A percentile compares a stretch with the other conserved stretches of the same genome.
phyloP scores from a whole-genome alignment of 2,797 vertebrate genomes.

The Triplophysa yarkandensis region DNA sequence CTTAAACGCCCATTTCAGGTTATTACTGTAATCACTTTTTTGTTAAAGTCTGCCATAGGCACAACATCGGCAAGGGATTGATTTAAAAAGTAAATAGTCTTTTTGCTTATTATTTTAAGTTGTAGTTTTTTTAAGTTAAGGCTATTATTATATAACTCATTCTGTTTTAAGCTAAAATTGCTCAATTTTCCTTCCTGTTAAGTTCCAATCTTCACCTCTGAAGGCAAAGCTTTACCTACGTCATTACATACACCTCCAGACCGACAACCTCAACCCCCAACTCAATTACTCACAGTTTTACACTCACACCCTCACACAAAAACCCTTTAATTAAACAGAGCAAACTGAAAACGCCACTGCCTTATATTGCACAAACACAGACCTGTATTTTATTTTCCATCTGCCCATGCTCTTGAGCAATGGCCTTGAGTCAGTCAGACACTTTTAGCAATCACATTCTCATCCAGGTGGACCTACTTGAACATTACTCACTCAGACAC shows the following conservation, averaged over 20 bases:
- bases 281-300: slow-evolving; percentile 14
- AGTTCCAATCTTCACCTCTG: background rate
- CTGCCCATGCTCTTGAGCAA: slow-evolving; percentile 35
- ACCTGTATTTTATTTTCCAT: slow-evolving; percentile 57
- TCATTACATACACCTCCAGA: slow-evolving; percentile 13
- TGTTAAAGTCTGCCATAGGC: background rate
- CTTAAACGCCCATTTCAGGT: background rate
- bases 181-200: background rate
- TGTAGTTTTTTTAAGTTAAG: too few relatives aligned
- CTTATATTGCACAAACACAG: slow-evolving; percentile 65
- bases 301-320: slow-evolving; percentile 32
- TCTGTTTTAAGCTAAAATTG: too few relatives aligned
- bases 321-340: slow-evolving; percentile 64
- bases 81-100: too few relatives aligned
- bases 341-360: slow-evolving; percentile 58
- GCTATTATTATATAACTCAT: too few relatives aligned
- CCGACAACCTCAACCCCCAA: slow-evolving; percentile 6
- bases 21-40: background rate
- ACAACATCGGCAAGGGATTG: background rate
- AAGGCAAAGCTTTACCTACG: background rate
- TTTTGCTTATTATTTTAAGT: too few relatives aligned
- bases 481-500: slow-evolving; percentile 22
- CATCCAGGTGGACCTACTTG: slow-evolving; percentile 13
- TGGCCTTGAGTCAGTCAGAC: slow-evolving; percentile 21
- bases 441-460: slow-evolving; percentile 35